Percentiles rank a stretch among this genome's conserved stretches.
Conservation (phyloP, 2,888 invertebrate genomes). For the Quadroppia sp. region DNA sequence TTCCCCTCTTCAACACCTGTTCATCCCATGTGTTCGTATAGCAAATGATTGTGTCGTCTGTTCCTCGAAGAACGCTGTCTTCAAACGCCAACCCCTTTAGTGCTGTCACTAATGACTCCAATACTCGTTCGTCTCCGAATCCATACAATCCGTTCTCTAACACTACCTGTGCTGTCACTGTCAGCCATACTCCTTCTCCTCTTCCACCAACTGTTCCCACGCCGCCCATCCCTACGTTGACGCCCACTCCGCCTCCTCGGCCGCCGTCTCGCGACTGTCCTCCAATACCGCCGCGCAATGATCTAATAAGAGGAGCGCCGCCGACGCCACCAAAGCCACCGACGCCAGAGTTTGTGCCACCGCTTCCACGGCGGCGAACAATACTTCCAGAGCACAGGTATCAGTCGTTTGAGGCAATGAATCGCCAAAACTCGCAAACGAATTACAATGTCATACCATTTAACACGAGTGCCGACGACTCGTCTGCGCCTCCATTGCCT, state of each 20-base stretch:
- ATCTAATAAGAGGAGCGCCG: not conserved
- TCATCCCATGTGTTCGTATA: not conserved
- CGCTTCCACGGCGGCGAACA: conserved; percentile 12
- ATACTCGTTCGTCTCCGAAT: conserved; percentile 14
- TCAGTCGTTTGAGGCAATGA: not conserved
- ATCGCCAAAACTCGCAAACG: too few species aligned
- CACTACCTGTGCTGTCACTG: not conserved
- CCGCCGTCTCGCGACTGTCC: conserved; percentile 25
- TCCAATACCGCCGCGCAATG: conserved; percentile 16
- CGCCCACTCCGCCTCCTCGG: conserved; percentile 16
- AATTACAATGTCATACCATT: too few species aligned
- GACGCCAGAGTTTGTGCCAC: conserved; percentile 5
- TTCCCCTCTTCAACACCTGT: not conserved
- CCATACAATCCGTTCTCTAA: conserved; percentile 28
- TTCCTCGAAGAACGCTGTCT: not conserved
- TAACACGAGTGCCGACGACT: not conserved
- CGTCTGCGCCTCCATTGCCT: conserved; percentile 22
- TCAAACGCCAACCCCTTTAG: conserved; percentile 18
- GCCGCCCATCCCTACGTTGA: not conserved
- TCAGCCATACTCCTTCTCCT: not conserved
- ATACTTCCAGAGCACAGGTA: conserved; percentile 10
- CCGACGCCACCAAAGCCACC: not conserved
- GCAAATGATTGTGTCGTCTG: not conserved
- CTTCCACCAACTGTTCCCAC: not conserved
- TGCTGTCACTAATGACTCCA: not conserved